A percentile compares a stretch with the other conserved stretches of the same genome.
Evolutionary conservation across 2,113 vertebrate genomes (phyloP).

Genomic region (Rafetus swinhoei): DNA sequence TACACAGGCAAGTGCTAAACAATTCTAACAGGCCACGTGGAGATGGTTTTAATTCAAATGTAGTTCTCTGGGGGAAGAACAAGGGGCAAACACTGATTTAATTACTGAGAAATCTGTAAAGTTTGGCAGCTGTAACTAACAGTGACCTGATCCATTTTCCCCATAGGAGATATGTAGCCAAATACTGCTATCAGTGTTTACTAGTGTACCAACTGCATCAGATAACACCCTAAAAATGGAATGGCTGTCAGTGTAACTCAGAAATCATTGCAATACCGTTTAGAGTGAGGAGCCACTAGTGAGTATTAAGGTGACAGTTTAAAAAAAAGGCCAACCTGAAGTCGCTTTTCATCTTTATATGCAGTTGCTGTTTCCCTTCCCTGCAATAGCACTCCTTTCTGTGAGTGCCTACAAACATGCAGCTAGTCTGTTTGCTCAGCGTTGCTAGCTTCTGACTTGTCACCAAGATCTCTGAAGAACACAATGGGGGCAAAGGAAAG

Average conservation of each 20-base stretch:
- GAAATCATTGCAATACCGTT: background rate
- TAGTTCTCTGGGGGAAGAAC: conserved; percentile 50
- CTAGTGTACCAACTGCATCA: conserved; percentile 15
- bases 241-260: background rate
- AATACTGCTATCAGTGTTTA: conserved; percentile 13
- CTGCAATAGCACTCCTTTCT: background rate
- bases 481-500: background rate
- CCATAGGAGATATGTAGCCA: conserved; percentile 18
- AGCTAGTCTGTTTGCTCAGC: conserved; percentile 12
- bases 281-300: background rate
- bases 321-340: background rate
- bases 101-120: background rate
- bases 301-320: background rate
- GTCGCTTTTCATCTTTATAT: background rate
- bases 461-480: conserved; percentile 11
- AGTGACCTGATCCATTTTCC: background rate
- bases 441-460: conserved; percentile 34
- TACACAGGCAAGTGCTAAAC: conserved; percentile 42
- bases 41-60: conserved; percentile 32
- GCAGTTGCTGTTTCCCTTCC: background rate
- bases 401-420: background rate
- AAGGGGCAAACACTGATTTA: conserved; percentile 39
- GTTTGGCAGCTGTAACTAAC: conserved; percentile 24
- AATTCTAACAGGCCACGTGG: conserved; percentile 32
- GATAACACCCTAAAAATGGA: conserved; percentile 12